Evolutionary conservation across 2,113 vertebrate species (phyloP), one percentile per base, ranked within the genome.

Genomic region (Notechis scutatus): DNA sequence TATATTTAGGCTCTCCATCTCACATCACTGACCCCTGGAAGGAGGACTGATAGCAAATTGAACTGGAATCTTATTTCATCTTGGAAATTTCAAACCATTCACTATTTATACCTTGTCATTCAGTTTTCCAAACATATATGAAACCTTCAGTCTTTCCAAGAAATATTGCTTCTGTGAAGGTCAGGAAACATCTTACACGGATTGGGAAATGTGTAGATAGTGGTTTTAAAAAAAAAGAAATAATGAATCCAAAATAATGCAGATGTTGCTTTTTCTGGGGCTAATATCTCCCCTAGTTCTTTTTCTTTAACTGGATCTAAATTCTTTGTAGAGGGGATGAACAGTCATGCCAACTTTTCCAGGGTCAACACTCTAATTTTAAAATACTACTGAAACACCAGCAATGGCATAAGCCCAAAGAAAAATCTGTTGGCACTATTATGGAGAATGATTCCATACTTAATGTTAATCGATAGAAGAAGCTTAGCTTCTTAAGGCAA

Each of bases 391-490:
- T n/a, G 45, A 93, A 64, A 34, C 81, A 61, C 56, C 54, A 93
- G 81, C 52, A 64, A 90, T 24, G 55, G 56, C 56, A 90, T 24
- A 21, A 64, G 50, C n/a, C 88, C 39, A 87, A 90, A 64, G 29
- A 34, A 54, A 86, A 86, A 87, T 56, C 45, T 52, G 42, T 90
- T 55, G 89, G 56, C 54, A 5, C 12, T 15, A 4, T 56, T 90
- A 26, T 50, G 23, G 74, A 39, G 61, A 90, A 86, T 15, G 90
- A 93, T 95, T 92, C 94, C 91, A 94, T 92, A 91, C 95, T 96
- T 96, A 93, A 96, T 95, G 95, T 95, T 93, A 85, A 39, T 93
- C 94, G 93, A 92, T 89, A 95, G 93, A 95, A 93, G 95, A 94
- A 91, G 94, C 94, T 52, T 95, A 95, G 94, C 74, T 93, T 91